A percentile compares a stretch with the other conserved stretches of the same genome.
These are phyloP conservation scores for Takifugu ocellatus DNA, from an alignment of 2,797 vertebrate genomes.

Conservation along the genomic window DNA sequence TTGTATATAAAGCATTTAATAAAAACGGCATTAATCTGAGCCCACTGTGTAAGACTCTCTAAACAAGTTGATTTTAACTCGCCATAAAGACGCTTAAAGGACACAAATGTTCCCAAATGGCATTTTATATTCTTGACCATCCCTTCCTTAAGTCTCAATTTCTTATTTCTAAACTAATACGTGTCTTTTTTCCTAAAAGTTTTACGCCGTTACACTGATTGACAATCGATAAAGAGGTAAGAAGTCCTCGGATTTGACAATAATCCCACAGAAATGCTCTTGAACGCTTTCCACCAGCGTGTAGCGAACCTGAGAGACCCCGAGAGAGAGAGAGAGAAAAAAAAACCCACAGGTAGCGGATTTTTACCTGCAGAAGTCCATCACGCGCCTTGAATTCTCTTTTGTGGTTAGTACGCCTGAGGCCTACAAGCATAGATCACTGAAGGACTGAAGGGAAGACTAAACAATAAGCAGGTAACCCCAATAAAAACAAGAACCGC, in stretches of 20 bases:
- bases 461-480: slow-evolving; percentile 99
- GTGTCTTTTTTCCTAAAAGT: slow-evolving; percentile 87
- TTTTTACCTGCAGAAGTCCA: too few relatives aligned
- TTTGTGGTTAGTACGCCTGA: slow-evolving; percentile 97
- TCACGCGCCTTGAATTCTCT: slow-evolving; percentile 87
- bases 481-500: slow-evolving; percentile 85
- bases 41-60: slow-evolving; percentile 94
- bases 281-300: slow-evolving; percentile 75
- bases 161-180: slow-evolving; percentile 92
- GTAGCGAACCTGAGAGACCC: too few relatives aligned
- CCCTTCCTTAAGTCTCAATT: background rate
- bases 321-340: too few relatives aligned
- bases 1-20: slow-evolving; percentile 90
- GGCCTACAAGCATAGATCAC: slow-evolving; percentile 91
- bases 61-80: slow-evolving; percentile 92
- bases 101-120: slow-evolving; percentile 74
- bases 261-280: slow-evolving; percentile 84
- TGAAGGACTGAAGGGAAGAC: slow-evolving; percentile 95
- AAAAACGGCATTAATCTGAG: slow-evolving; percentile 94
- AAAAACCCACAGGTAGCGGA: too few relatives aligned
- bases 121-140: slow-evolving; percentile 76
- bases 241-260: slow-evolving; percentile 86
- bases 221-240: slow-evolving; percentile 99
- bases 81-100: slow-evolving; percentile 78
- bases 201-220: slow-evolving; percentile 96